Percentiles rank a stretch among this genome's conserved stretches.
These are phyloP conservation scores for Gonioctena quinquepunctata DNA, from an alignment of 1,140 invertebrate species.

Conservation along the genomic window DNA sequence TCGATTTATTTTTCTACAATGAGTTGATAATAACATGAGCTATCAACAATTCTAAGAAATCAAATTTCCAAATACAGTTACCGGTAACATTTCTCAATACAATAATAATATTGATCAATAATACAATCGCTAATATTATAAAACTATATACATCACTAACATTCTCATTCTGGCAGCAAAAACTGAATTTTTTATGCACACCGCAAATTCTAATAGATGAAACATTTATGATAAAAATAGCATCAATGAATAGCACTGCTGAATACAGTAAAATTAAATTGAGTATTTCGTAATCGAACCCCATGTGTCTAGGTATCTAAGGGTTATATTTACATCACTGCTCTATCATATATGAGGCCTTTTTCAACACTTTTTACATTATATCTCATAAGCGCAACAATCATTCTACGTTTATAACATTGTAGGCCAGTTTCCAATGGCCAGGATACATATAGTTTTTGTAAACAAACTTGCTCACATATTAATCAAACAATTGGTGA, in stretches of 20 bases:
- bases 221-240: conserved; percentile 38
- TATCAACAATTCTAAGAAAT: conserved; percentile 47
- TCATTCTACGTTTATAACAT: conserved; percentile 29
- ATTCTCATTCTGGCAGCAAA: conserved; percentile 11
- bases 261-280: conserved; percentile 27
- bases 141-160: conserved; percentile 51
- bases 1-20: conserved; percentile 31
- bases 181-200: conserved; percentile 22
- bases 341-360: conserved; percentile 21
- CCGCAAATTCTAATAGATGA: conserved; percentile 26
- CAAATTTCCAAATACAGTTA: conserved; percentile 42
- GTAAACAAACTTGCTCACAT: conserved; percentile 27
- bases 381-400: conserved; percentile 26
- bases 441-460: conserved; percentile 18
- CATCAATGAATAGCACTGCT: conserved; percentile 21
- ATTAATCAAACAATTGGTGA: not conserved
- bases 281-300: conserved; percentile 33
- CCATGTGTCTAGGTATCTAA: not conserved
- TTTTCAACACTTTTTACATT: conserved; percentile 23
- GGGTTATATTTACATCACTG: conserved; percentile 28
- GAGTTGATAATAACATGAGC: conserved; percentile 42
- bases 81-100: conserved; percentile 38
- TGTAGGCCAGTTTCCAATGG: conserved; percentile 31
- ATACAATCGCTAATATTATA: conserved; percentile 42
- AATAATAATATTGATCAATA: conserved; percentile 30